phyloP scores from a whole-genome alignment of 2,113 vertebrate genomes.

The Megalops atlanticus region DNA sequence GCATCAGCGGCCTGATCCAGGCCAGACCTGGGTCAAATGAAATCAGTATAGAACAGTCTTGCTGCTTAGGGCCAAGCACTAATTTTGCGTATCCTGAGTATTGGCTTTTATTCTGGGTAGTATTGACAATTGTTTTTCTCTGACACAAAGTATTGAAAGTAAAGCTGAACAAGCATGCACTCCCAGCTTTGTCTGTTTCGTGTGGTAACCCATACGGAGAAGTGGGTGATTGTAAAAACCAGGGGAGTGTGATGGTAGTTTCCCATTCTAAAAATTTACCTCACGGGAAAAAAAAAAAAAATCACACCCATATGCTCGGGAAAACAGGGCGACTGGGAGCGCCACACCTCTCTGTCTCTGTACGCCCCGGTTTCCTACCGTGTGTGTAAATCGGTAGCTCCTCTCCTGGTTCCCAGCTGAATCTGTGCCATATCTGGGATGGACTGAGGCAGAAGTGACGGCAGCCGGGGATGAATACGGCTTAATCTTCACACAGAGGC shows the following conservation, averaged over 20 bases:
- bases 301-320: constrained; percentile 41
- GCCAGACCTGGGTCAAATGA: constrained; percentile 42
- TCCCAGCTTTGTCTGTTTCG: neutral
- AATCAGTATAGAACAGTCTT: constrained; percentile 1
- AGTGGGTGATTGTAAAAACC: neutral
- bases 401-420: constrained; percentile 73
- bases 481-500: constrained; percentile 78
- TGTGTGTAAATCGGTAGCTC: constrained; percentile 75
- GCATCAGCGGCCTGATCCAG: constrained; percentile 12
- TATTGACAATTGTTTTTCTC: too few relatives aligned
- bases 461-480: constrained; percentile 80
- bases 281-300: neutral
- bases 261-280: neutral
- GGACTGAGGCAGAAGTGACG: constrained; percentile 75
- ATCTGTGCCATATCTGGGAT: constrained; percentile 77
- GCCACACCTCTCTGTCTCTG: constrained; percentile 62
- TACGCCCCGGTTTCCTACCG: constrained; percentile 63
- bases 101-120: neutral
- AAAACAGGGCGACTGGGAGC: constrained; percentile 33
- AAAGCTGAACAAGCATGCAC: neutral
- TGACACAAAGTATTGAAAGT: neutral
- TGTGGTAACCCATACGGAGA: neutral
- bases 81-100: neutral
- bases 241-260: neutral
- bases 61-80: neutral